A percentile compares a stretch with the other conserved stretches of the same genome.
Conservation (phyloP, 2,113 vertebrate species). For the Boleophthalmus pectinirostris region DNA sequence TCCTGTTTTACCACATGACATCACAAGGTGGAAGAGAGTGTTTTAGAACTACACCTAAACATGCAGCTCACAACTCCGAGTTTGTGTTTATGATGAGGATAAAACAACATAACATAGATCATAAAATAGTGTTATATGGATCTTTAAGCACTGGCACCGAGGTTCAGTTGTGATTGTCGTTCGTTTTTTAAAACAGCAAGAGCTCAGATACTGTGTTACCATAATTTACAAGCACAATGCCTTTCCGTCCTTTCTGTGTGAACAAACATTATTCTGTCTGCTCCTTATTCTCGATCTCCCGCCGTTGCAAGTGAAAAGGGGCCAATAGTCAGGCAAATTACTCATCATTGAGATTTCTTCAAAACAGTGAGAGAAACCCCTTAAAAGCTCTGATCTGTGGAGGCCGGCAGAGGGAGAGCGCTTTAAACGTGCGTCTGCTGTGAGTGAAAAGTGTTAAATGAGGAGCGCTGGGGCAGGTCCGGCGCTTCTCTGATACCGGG, state of each 20-base stretch:
- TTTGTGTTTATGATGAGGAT: no score
- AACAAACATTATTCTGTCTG: neutral
- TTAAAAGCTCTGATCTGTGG: constrained; percentile 12
- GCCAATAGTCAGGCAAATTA: constrained; percentile 4
- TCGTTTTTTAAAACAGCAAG: no score
- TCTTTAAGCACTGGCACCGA: no score
- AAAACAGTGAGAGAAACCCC: neutral
- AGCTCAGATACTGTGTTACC: neutral
- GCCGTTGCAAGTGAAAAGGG: constrained; percentile 21
- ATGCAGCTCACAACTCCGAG: no score
- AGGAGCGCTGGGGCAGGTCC: constrained; percentile 45
- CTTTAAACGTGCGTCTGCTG: constrained; percentile 38
- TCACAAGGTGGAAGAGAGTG: no score
- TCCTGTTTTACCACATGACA: no score
- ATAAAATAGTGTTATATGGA: no score
- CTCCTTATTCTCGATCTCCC: constrained; percentile 15
- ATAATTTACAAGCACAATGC: neutral
- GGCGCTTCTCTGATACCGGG: constrained; percentile 27
- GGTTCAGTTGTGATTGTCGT: no score
- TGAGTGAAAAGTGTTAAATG: constrained; percentile 53
- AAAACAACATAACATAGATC: no score
- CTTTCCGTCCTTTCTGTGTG: neutral
- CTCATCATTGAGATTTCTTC: constrained; percentile 17
- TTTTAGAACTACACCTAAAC: no score
- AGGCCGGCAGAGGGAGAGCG: constrained; percentile 6